These are phyloP conservation scores for Gallinago jamesoni DNA, from an alignment of 2,113 vertebrate genomes.

Conservation along the genomic window DNA sequence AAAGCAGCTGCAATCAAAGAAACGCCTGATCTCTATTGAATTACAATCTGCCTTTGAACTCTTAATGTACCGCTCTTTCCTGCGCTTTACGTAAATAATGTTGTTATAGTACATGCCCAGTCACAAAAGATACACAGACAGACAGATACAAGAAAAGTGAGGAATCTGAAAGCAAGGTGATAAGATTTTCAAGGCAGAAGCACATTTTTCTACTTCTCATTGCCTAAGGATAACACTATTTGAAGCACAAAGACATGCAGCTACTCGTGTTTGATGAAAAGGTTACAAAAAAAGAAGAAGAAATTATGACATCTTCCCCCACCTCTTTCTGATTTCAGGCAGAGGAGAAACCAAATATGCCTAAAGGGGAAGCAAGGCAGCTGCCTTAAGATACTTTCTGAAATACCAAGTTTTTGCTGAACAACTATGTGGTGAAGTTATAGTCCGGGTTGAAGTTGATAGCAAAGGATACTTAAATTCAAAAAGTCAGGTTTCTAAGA, in stretches of 20 bases:
- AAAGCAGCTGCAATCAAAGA: slow-evolving; percentile 6
- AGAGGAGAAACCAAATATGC: neutral
- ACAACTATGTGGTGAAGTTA: neutral
- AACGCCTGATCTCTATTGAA: neutral
- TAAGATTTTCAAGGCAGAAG: slow-evolving; percentile 50
- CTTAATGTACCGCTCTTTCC: neutral
- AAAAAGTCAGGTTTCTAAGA: neutral
- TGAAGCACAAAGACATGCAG: slow-evolving; percentile 26
- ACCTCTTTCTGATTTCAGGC: neutral
- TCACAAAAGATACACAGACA: slow-evolving; percentile 29
- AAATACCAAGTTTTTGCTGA: neutral
- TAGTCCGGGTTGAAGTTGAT: neutral
- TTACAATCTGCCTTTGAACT: slow-evolving; percentile 44
- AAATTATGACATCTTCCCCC: slow-evolving; percentile 2
- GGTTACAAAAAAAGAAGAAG: slow-evolving; percentile 21
- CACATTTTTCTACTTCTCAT: slow-evolving; percentile 37
- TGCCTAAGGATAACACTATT: slow-evolving; percentile 32
- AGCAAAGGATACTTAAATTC: neutral
- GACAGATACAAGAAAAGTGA: slow-evolving; percentile 26
- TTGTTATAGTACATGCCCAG: neutral
- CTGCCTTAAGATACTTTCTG: neutral
- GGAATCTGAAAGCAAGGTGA: slow-evolving; percentile 44
- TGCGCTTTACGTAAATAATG: slow-evolving; percentile 46
- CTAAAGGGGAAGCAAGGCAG: neutral
- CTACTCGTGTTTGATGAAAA: slow-evolving; percentile 27